Evolutionary conservation across 2,113 vertebrate species (phyloP), one percentile per base, ranked within the genome.

Genomic region (Lophotis ruficrista): DNA sequence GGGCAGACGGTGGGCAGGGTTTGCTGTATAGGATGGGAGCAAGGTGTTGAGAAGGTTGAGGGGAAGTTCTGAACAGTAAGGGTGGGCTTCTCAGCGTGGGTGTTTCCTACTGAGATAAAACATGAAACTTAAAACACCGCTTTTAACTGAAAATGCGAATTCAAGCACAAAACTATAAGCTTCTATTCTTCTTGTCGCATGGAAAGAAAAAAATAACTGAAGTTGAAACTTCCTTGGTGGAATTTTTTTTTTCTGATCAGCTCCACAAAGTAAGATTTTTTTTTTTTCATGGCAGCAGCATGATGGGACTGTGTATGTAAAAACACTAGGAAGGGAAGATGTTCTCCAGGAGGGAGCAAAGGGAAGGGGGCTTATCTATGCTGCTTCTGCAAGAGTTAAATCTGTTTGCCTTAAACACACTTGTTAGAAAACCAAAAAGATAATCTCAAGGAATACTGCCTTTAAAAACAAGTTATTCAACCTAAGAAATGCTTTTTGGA

Each of bases 391-490:
- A 75, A 27, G 73, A 43, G 58, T 87, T 69, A 60, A 57, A 62
- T 69, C 66, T 15, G 0, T 88, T 92, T 54, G 89, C 94, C 71
- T 93, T 70, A 83, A 95, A 85, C 80, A 85, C 50, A 62, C 82
- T 97, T 88, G 79, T 38, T 93, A 33, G 70, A 82, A 91, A 92
- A 69, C 80, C 86, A 60, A 27, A 47, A 57, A 54, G 50, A 48
- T 43, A 37, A 22, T 43, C 69, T 89, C 23, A 25, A 85, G 78
- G 83, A 94, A 93, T 43, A 7, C 75, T 77, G 92, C 92, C 68
- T 93, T 83, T 65, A 62, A 83, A 97, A 96, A 94, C 90, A 95
- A 87, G 70, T 76, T 76, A 14, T 41, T 87, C 66, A 47, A 89
- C 86, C 93, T 94, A 71, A 87, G 82, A 88, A 45, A 48, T 61